Percentiles rank a stretch among this genome's conserved stretches.
These are phyloP conservation scores for Argya squamiceps DNA, from an alignment of 2,797 vertebrate species.

Conservation along the genomic window DNA sequence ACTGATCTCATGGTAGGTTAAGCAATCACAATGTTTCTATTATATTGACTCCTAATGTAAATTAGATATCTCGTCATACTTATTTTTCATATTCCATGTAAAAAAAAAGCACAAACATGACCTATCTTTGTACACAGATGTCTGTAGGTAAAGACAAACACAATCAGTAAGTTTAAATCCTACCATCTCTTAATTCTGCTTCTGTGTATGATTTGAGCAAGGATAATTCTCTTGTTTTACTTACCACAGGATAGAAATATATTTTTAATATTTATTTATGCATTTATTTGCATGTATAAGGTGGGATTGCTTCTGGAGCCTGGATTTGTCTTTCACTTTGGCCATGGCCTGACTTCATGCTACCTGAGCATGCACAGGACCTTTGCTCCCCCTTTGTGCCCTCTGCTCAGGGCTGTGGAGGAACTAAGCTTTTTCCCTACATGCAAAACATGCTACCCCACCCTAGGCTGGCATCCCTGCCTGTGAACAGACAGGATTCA, in stretches of 20 bases:
- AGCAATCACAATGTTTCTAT: not conserved
- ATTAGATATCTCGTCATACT: not conserved
- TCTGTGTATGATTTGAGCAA: not conserved
- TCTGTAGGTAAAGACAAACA: not conserved
- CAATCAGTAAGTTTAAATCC: not conserved
- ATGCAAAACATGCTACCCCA: accelerated
- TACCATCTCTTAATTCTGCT: not conserved
- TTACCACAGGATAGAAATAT: not conserved
- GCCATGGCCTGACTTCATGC: not conserved
- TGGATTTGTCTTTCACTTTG: not conserved
- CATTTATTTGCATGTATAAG: not conserved
- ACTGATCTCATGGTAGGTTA: not conserved
- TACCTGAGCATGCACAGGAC: not conserved
- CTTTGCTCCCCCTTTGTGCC: not conserved
- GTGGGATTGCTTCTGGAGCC: not conserved
- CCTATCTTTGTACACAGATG: not conserved
- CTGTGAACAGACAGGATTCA: not conserved
- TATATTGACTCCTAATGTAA: not conserved
- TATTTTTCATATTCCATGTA: not conserved
- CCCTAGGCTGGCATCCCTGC: not conserved
- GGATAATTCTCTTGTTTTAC: not conserved
- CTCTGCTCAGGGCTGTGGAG: not conserved
- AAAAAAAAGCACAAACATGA: not conserved
- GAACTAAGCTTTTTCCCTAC: not conserved
- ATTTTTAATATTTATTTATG: not conserved